A percentile compares a stretch with the other conserved stretches of the same genome.
Evolutionary conservation across 2,888 invertebrate genomes (phyloP).

Genomic region (Lagria hirta): DNA sequence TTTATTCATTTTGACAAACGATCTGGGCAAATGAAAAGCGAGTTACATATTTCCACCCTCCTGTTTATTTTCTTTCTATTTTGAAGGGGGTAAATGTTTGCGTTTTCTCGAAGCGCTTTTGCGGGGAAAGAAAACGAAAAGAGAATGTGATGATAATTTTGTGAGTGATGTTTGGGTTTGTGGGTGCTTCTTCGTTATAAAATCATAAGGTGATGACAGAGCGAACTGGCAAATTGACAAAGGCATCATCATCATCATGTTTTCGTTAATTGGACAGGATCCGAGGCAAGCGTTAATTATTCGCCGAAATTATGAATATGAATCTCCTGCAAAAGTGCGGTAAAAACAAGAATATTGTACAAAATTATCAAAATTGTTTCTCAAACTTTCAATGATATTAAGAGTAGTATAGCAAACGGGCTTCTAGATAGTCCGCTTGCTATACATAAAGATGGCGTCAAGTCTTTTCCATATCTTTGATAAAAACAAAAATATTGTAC

Average conservation of each 20-base stretch:
- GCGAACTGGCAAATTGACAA: slow-evolving; percentile 7
- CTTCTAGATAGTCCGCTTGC: too few relatives aligned
- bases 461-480: too few relatives aligned
- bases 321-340: too few relatives aligned
- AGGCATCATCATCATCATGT: neutral
- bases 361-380: too few relatives aligned
- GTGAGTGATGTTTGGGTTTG: slow-evolving; percentile 42
- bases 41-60: slow-evolving; percentile 39
- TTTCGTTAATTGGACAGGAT: too few relatives aligned
- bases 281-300: too few relatives aligned
- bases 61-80: slow-evolving; percentile 52
- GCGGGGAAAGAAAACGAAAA: slow-evolving; percentile 32
- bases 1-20: slow-evolving; percentile 38
- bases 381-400: too few relatives aligned
- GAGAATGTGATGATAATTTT: slow-evolving; percentile 44
- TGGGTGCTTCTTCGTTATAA: slow-evolving; percentile 37
- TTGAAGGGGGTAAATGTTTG: slow-evolving; percentile 48
- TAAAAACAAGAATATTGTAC: too few relatives aligned
- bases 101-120: slow-evolving; percentile 30
- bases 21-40: slow-evolving; percentile 38
- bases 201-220: slow-evolving; percentile 41
- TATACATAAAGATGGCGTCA: too few relatives aligned
- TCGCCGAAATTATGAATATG: too few relatives aligned
- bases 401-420: too few relatives aligned
- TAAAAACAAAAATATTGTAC: too few relatives aligned